Percentiles rank a stretch among this genome's conserved stretches.
Evolutionary conservation across 2,113 vertebrate species (phyloP).

Genomic region (Dipodomys ordii): DNA sequence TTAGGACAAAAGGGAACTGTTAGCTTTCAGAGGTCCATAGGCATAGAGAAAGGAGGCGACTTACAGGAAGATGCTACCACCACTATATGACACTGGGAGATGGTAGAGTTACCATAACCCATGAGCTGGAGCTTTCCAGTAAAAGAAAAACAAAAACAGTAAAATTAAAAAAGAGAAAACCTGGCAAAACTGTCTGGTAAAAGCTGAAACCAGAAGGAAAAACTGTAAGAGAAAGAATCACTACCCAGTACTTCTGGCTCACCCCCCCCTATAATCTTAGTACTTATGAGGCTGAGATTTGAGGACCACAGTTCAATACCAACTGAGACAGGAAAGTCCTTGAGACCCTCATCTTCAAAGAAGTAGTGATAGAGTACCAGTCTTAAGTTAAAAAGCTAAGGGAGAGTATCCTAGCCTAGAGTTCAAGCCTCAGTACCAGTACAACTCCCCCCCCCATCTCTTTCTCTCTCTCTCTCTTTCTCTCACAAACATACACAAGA

Average conservation of each 20-base stretch:
- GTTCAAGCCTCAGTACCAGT: too few relatives aligned
- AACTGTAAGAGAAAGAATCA: not conserved
- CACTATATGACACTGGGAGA: not conserved
- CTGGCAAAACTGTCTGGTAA: not conserved
- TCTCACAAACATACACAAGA: not conserved
- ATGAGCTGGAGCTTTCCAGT: not conserved
- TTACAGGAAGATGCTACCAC: not conserved
- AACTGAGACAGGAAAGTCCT: too few relatives aligned
- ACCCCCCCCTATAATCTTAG: too few relatives aligned
- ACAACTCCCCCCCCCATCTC: too few relatives aligned
- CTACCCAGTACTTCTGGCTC: too few relatives aligned
- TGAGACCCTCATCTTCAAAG: too few relatives aligned
- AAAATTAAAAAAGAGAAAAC: not conserved
- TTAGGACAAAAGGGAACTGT: not conserved
- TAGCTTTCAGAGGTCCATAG: not conserved
- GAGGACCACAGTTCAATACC: too few relatives aligned
- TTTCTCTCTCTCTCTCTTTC: too few relatives aligned
- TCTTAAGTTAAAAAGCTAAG: too few relatives aligned
- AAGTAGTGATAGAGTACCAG: too few relatives aligned
- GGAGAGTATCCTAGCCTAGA: too few relatives aligned
- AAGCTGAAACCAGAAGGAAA: not conserved
- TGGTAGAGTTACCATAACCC: not conserved
- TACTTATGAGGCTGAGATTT: too few relatives aligned
- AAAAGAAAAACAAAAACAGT: not conserved
- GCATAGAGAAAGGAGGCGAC: accelerated